These are phyloP conservation scores for Trichoplusia ni DNA, from an alignment of 1,140 invertebrate genomes.

Conservation along the genomic window DNA sequence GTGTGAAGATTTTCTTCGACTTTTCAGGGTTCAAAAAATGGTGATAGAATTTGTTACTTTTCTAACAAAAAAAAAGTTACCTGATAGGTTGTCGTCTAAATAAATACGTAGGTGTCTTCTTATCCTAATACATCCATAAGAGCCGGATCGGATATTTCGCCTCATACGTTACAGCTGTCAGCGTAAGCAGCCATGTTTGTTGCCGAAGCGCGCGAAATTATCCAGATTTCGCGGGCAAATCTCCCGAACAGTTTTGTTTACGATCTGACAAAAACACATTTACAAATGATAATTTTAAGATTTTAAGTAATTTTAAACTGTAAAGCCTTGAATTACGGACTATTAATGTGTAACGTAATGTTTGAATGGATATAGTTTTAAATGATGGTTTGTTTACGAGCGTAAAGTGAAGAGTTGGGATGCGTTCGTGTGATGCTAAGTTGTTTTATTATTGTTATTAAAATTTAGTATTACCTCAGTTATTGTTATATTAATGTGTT, in stretches of 20 bases:
- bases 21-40: too few relatives aligned
- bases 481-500: slow-evolving; percentile 43
- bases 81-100: too few relatives aligned
- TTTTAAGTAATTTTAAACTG: slow-evolving; percentile 42
- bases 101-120: neutral
- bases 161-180: slow-evolving; percentile 44
- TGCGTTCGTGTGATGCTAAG: slow-evolving; percentile 27
- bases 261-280: slow-evolving; percentile 54
- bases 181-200: slow-evolving; percentile 63
- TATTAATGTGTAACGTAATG: slow-evolving; percentile 37
- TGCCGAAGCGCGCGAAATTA: slow-evolving; percentile 66
- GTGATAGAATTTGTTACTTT: too few relatives aligned
- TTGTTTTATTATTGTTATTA: slow-evolving; percentile 43
- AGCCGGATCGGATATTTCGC: slow-evolving; percentile 61
- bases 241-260: slow-evolving; percentile 56
- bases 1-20: too few relatives aligned
- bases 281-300: slow-evolving; percentile 43
- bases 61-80: too few relatives aligned
- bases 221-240: slow-evolving; percentile 67
- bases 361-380: slow-evolving; percentile 20
- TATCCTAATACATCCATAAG: slow-evolving; percentile 20
- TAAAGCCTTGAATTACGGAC: slow-evolving; percentile 43
- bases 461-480: slow-evolving; percentile 40
- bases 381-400: slow-evolving; percentile 39
- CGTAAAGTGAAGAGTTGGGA: slow-evolving; percentile 33